phyloP scores from a whole-genome alignment of 2,797 vertebrate genomes.

The Knipowitschia caucasica region DNA sequence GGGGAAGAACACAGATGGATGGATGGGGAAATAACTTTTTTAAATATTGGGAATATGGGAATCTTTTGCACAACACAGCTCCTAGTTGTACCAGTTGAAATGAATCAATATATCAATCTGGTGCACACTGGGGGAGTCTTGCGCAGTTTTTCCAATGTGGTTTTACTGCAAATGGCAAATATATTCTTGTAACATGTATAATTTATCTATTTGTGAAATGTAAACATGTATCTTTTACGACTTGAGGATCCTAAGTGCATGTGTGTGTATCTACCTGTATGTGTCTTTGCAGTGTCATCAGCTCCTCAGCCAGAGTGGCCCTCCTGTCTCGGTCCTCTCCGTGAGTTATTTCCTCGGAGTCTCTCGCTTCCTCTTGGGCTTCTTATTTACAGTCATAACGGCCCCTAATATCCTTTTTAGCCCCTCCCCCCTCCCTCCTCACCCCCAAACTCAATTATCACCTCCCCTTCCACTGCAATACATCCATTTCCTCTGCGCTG shows the following conservation, averaged over 20 bases:
- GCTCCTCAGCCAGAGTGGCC: constrained; percentile 77
- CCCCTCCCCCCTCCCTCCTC: constrained; percentile 13
- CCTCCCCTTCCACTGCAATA: constrained; percentile 54
- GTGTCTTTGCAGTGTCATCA: constrained; percentile 74
- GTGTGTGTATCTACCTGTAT: neutral
- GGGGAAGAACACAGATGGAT: no score
- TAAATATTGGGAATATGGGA: no score
- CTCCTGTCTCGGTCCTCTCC: constrained; percentile 77
- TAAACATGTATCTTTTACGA: no score
- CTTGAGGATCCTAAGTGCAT: neutral
- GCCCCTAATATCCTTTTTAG: constrained; percentile 84
- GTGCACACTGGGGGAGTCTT: no score
- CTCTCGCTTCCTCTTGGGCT: constrained; percentile 83
- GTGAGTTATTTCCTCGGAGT: constrained; percentile 81
- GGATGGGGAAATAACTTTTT: no score
- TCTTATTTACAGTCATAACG: constrained; percentile 79
- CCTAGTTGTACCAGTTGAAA: no score
- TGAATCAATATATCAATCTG: no score
- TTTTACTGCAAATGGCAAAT: no score
- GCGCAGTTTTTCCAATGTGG: no score
- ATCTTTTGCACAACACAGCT: no score
- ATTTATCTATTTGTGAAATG: neutral
- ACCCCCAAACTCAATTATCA: constrained; percentile 62
- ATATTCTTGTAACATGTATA: no score
- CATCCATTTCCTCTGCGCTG: constrained; percentile 44